A percentile compares a stretch with the other conserved stretches of the same genome.
Evolutionary conservation across 2,797 vertebrate genomes (phyloP).

Genomic region (Echiichthys vipera): DNA sequence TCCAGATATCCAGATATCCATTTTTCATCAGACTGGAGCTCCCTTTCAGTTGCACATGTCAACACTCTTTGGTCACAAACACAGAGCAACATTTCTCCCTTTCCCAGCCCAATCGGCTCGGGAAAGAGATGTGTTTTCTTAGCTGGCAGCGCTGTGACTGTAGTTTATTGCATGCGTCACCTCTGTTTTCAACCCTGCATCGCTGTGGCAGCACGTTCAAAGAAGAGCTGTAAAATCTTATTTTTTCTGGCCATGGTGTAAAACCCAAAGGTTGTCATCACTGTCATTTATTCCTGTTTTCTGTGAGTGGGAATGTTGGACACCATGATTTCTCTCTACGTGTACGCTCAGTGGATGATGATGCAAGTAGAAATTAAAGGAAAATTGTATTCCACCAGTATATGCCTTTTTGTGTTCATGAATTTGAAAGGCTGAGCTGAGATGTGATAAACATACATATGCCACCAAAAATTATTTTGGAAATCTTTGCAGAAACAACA

Average conservation of each 20-base stretch:
- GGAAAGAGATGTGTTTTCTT: slow-evolving; percentile 50
- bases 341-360: slow-evolving; percentile 21
- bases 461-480: not conserved
- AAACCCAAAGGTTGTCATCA: slow-evolving; percentile 46
- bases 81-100: slow-evolving; percentile 28
- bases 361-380: slow-evolving; percentile 5
- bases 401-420: not conserved
- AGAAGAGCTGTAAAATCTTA: slow-evolving; percentile 8
- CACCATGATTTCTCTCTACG: not conserved
- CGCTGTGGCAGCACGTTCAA: slow-evolving; percentile 51
- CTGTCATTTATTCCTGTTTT: slow-evolving; percentile 37
- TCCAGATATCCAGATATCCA: slow-evolving; percentile 39
- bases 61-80: slow-evolving; percentile 29
- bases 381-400: not conserved
- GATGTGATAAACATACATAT: not conserved
- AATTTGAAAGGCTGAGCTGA: slow-evolving; percentile 1
- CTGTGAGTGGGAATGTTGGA: slow-evolving; percentile 13
- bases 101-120: slow-evolving; percentile 39
- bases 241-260: slow-evolving; percentile 41
- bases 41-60: slow-evolving; percentile 20
- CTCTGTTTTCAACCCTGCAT: slow-evolving; percentile 35
- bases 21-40: slow-evolving; percentile 30
- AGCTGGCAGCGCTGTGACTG: slow-evolving; percentile 27
- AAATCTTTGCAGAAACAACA: slow-evolving; percentile 11
- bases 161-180: slow-evolving; percentile 45